Conservation (phyloP, 1,140 invertebrate species). For the Gonioctena quinquepunctata region DNA sequence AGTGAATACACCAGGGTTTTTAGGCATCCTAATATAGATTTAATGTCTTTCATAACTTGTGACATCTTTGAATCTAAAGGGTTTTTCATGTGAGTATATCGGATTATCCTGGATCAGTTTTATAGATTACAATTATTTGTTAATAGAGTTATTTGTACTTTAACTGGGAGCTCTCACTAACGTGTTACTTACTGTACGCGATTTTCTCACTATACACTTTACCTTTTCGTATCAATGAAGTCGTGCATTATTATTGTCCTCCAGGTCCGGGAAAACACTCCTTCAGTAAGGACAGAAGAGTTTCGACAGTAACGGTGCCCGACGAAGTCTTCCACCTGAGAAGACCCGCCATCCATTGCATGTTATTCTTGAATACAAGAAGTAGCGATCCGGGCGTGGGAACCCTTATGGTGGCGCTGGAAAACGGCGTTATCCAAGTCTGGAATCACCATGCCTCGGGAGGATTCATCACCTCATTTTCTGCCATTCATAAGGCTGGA, state of each 20-base stretch:
- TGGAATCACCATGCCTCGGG: constrained; percentile 74
- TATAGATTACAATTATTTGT: no score
- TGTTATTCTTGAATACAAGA: constrained; percentile 46
- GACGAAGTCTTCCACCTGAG: constrained; percentile 41
- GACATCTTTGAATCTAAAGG: no score
- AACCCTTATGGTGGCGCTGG: constrained; percentile 67
- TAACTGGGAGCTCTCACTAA: no score
- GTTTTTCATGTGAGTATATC: no score
- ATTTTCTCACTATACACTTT: no score
- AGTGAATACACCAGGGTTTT: no score
- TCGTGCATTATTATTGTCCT: background rate
- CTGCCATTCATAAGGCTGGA: constrained; percentile 64
- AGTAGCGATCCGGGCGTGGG: constrained; percentile 52
- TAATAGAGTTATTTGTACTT: no score
- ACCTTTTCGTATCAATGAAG: no score
- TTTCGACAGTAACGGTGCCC: constrained; percentile 38
- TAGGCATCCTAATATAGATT: no score
- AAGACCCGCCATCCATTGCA: constrained; percentile 43
- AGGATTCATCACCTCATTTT: constrained; percentile 66
- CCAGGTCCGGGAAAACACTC: background rate
- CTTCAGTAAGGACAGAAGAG: constrained; percentile 15
- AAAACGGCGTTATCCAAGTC: constrained; percentile 69
- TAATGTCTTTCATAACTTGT: no score
- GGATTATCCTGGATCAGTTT: no score
- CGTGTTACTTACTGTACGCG: no score